Base-by-base conservation (phyloP, 2,888 invertebrate genomes). In the Drosophila infuscata region DNA sequence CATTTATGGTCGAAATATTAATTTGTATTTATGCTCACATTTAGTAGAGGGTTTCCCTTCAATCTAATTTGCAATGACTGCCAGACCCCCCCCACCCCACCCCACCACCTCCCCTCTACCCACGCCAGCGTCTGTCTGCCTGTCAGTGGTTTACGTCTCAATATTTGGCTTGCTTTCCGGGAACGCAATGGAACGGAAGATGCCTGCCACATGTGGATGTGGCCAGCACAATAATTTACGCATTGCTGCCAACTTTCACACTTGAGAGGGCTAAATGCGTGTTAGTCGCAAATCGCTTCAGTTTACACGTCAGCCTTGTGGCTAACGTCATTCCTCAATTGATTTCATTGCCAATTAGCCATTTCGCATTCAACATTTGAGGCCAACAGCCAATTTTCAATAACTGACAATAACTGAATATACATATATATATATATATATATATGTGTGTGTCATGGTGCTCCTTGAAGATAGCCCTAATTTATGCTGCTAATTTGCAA, bases 1-100 rank as follows among this genome's bases (percentile, higher is more conserved):
- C 79, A 77, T 77, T 77, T 75, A 77, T 77, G 77, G 48, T 36
- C 79, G 70, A 79, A 68, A 78, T 78, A 78, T 78, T 75, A 78
- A 78, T 78, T 78, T 78, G 76, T 75, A 54, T 79, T 79, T 79
- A 79, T 74, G 65, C 41, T 74, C 43, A 52, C 52, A 78, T 74
- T 74, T 64, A 61, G 59, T 69, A 41, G 4, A 25, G 52, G 32
- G 52, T 15, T 25, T 25, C 29, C 3, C 6, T 0, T 30, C 9
- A 7, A 12, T 30, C 38, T 43, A 25, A 46, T 46, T 46, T 15
- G 46, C 15, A 3, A 25, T 5, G 43, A 11, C 20, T 43, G 43
- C 25, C 20, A 25, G 20, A 25, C 20, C 20, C 20, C 20, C 20
- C 20, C 20, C 20, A 0, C 20, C 20, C 20, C 20, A 25, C 20